Evolutionary conservation across 2,888 invertebrate genomes (phyloP).

Genomic region (Sabatieria punctata): DNA sequence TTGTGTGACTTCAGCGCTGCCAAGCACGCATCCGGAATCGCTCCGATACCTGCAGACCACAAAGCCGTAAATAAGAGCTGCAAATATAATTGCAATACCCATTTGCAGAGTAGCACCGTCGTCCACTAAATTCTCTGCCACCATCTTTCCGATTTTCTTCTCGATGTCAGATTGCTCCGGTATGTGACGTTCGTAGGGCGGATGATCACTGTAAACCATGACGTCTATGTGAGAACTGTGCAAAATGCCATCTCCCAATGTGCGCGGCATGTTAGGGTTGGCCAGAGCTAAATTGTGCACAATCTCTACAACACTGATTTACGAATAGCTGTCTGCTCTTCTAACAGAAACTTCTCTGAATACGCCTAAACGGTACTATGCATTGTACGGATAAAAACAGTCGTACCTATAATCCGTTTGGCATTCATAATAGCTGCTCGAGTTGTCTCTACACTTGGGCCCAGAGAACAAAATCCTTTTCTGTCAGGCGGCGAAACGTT

Average conservation of each 20-base stretch:
- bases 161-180: slow-evolving; percentile 43
- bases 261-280: slow-evolving; percentile 74
- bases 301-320: too few relatives aligned
- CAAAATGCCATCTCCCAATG: slow-evolving; percentile 78
- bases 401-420: slow-evolving; percentile 65
- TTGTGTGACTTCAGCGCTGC: slow-evolving; percentile 61
- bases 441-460: slow-evolving; percentile 81
- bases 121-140: slow-evolving; percentile 72
- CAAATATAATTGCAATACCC: too few relatives aligned
- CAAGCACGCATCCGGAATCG: too few relatives aligned
- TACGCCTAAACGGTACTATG: too few relatives aligned
- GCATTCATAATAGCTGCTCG: slow-evolving; percentile 65
- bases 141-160: slow-evolving; percentile 60
- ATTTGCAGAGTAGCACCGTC: slow-evolving; percentile 84
- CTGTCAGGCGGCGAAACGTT: slow-evolving; percentile 62
- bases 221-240: slow-evolving; percentile 79
- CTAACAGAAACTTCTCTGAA: too few relatives aligned
- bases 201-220: slow-evolving; percentile 46
- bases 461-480: slow-evolving; percentile 78
- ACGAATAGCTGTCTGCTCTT: too few relatives aligned
- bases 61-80: slow-evolving; percentile 58
- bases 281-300: too few relatives aligned
- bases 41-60: too few relatives aligned
- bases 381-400: background rate
- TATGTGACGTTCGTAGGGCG: slow-evolving; percentile 16